Evolutionary conservation across 23 tunicate genomes (phyloP), one percentile per base, ranked within the genome.

Genomic region (Ascidia mentula): DNA sequence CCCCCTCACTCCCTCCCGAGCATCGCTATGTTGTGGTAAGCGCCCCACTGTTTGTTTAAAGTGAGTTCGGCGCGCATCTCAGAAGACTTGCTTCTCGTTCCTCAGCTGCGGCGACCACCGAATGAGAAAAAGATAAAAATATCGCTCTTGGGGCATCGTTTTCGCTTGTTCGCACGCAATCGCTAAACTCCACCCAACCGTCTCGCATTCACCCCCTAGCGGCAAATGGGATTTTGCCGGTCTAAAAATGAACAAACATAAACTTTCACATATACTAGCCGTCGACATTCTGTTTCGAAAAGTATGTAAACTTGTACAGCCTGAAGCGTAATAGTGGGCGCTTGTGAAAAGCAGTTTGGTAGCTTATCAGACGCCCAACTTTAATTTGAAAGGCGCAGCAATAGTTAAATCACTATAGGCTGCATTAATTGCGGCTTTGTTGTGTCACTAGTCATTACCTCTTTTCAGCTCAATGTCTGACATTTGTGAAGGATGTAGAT

Each of bases 81-180:
- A 53, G 65, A 53, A 53, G 13, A 28, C 65, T 26, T 3, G 65
- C 65, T 53, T n/a, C 65, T 53, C 65, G 65, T 53, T 53, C 24
- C 65, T 53, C 22, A 53, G 7, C 65, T 53, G 65, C 13, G 65
- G 65, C 65, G 65, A 53, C 13, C 65, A 53, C 65, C 65, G 65
- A 53, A 53, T 53, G 13, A 26, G 65, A 53, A 53, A 53, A 53
- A 53, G 65, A 53, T 53, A 53, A 53, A 53, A 53, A 53, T 53
- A 53, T 53, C 65, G 65, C 65, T 6, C 65, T 53, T 53, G 65
- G 65, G 13, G 65, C 53, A 53, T 53, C 65, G n/a, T n/a, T n/a
- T n/a, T n/a, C n/a, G n/a, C n/a, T n/a, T 53, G 65, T 53, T 53
- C 65, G 65, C 65, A 53, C 65, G 65, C 65, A 53, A 53, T 53